These are phyloP conservation scores for Tylochromis polylepis DNA, from an alignment of 2,113 vertebrate genomes.

Conservation along the genomic window DNA sequence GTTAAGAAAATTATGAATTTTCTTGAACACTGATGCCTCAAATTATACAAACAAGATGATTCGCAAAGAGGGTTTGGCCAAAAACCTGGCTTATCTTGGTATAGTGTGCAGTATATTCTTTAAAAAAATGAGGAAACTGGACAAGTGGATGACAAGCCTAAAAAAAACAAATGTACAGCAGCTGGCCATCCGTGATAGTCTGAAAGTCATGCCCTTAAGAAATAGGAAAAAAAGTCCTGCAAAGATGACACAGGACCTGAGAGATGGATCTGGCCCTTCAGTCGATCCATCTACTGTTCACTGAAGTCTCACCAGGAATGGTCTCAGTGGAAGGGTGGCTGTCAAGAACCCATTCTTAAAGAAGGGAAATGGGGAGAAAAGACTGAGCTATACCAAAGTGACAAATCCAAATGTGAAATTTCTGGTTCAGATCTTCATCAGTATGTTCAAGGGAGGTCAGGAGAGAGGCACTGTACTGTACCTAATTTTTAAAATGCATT, in stretches of 20 bases:
- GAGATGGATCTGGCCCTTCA: not conserved
- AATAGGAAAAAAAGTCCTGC: not conserved
- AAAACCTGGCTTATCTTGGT: accelerated
- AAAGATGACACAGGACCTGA: not conserved
- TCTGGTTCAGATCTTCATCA: not conserved
- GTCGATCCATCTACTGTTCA: not conserved
- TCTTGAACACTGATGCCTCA: not conserved
- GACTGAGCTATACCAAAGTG: not conserved
- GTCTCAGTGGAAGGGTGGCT: not conserved
- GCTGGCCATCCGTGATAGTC: not conserved
- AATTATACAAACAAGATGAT: accelerated
- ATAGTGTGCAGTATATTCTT: not conserved
- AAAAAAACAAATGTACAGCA: not conserved
- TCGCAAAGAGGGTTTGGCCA: not conserved
- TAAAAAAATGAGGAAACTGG: not conserved
- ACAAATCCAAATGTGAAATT: not conserved
- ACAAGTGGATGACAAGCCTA: not conserved
- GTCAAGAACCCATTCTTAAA: not conserved
- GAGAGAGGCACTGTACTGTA: accelerated
- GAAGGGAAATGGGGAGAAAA: not conserved
- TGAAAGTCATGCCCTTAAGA: not conserved
- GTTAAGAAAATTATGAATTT: not conserved
- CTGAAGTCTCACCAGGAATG: not conserved
- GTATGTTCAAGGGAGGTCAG: not conserved
- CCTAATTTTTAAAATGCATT: not conserved